Base-by-base conservation (phyloP, 2,888 invertebrate genomes). In the Seira ritae region DNA sequence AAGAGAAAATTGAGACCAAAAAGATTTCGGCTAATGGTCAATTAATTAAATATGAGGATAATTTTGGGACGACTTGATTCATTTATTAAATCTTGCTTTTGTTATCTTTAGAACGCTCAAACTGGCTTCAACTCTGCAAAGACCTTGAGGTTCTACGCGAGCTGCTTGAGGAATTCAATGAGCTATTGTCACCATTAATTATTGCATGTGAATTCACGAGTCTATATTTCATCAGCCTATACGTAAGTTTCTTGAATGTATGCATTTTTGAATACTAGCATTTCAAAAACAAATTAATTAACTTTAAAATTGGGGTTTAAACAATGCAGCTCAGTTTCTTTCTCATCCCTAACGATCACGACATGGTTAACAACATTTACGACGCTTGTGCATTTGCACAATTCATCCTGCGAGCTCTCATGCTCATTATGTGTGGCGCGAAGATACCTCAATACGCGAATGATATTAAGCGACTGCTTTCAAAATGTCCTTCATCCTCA, bases 391-490 rank as follows among this genome's bases (percentile, higher is more conserved):
- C 50, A 3, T 50, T 50, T 15, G 1, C 50, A 1, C 50, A 50
- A 15, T 50, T 50, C 15, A 2, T 50, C 6, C 3, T 50, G 50
- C 3, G 50, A 15, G 17, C 50, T 37, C 31, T 74, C 0, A 71
- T 82, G 4, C 80, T 84, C 2, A 66, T 87, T 3, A 50, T n/a
- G 0, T 74, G 70, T 0, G 86, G 80, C 19, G 81, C 87, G 4
- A 85, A 85, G 55, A 80, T 88, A 1, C 77, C 86, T 50, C 85
- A 81, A n/a, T 65, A 87, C 31, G 86, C 80, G 19, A 80, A 85
- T 8, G 80, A 75, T 20, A 81, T 86, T 24, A 62, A 68, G 3
- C 69, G 74, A 4, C 19, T 86, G 8, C 65, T 87, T 1, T 55
- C 80, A 4, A 84, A 82, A 71, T 87, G 88, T 70, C 87, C 87